Evolutionary conservation across 2,888 invertebrate genomes (phyloP).

Genomic region (Eupsilia transversa): DNA sequence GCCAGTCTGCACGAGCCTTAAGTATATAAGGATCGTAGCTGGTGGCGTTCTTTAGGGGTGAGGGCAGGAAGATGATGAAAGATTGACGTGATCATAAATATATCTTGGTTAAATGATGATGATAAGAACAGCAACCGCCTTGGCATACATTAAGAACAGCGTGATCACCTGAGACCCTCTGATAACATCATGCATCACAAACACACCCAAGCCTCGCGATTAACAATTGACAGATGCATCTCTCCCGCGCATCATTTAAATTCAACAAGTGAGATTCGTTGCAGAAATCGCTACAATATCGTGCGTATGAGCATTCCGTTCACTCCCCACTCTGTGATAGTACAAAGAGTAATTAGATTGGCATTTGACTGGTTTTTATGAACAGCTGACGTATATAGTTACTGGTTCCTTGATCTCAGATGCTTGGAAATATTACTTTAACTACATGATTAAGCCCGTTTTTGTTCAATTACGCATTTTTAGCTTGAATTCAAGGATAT

Average conservation of each 20-base stretch:
- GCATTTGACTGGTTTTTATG: slow-evolving; percentile 42
- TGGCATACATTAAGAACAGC: background rate
- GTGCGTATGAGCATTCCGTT: slow-evolving; percentile 18
- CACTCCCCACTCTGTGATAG: slow-evolving; percentile 5
- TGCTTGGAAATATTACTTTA: slow-evolving; percentile 10
- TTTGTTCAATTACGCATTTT: slow-evolving; percentile 18
- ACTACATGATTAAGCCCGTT: background rate
- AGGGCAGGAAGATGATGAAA: background rate
- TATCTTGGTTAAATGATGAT: background rate
- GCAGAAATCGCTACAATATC: background rate
- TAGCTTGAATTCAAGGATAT: background rate
- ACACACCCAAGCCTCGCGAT: background rate
- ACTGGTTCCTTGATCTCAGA: slow-evolving; percentile 36
- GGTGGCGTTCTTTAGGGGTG: too few relatives aligned
- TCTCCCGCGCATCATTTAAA: background rate
- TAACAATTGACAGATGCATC: background rate
- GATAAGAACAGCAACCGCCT: background rate
- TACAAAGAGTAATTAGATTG: slow-evolving; percentile 36
- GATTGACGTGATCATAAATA: background rate
- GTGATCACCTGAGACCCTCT: background rate
- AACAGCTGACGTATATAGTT: slow-evolving; percentile 16
- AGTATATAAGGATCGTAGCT: too few relatives aligned
- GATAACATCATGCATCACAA: background rate
- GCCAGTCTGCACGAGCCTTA: too few relatives aligned
- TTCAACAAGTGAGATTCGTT: background rate